Evolutionary conservation across 2,888 invertebrate species (phyloP), one percentile per base, ranked within the genome.

Genomic region (Thymelicus sylvestris): DNA sequence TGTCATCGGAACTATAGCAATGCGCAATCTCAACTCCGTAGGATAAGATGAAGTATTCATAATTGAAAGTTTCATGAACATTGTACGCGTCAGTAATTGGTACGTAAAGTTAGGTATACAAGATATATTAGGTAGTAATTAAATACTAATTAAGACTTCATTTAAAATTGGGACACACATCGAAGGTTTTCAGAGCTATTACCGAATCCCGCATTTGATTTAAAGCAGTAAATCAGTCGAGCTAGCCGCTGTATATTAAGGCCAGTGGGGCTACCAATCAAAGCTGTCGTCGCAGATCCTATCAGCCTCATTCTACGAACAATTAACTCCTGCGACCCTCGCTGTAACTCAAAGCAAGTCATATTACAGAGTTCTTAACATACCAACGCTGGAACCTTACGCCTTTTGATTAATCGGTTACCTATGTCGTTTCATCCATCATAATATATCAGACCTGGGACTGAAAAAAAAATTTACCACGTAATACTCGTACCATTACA

Each of bases 271-370:
- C 66, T 19, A 74, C 72, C 73, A 75, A 75, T 75, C 75, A 71
- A 44, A 68, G 72, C 67, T 71, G 50, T 75, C 72, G 63, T 71
- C 70, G 48, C 71, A 71, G 75, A 75, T 72, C 71, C 71, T 72
- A 72, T 72, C 73, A 70, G 69, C 67, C 65, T 72, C 72, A 74
- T 72, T 74, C 73, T 70, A 65, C 72, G 68, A 72, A 72, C 74
- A 75, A 74, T 75, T 75, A 75, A 73, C 66, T 66, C 61, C 50
- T 63, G 62, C 48, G 63, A 66, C 65, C 71, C 68, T 55, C 62
- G 41, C 55, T 65, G 50, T 38, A 57, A 38, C 38, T 57, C 13
- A 6, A 38, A 57, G 57, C 24, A 55, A 52, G 15, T 55, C 55
- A 55, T 55, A 55, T 55, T 55, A 55, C 55, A 24, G 12, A 55